These are phyloP conservation scores for roundworm (Caenorhabditis elegans) DNA, from an alignment of 1,140 invertebrate species.

Conservation along the genomic window WBcel235 BX284602.5:5023501-5024000, in stretches of 20 bases:
- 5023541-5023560: not conserved
- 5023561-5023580: not conserved
- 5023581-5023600: not conserved
- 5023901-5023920: constrained; percentile 65
- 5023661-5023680: too few relatives aligned
- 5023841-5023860: constrained; percentile 64
- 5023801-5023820: constrained; percentile 24
- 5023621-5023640: not conserved
- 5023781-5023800: not conserved
- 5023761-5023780: not conserved
- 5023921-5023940: constrained; percentile 61
- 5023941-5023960: constrained; percentile 37
- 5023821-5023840: constrained; percentile 60
- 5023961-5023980: constrained; percentile 28
- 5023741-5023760: not conserved
- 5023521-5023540: not conserved
- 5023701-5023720: constrained; percentile 4
- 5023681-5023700: not conserved
- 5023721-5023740: not conserved
- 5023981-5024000: too few relatives aligned
- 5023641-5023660: too few relatives aligned
- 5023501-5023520: not conserved
- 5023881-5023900: constrained; percentile 66
- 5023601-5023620: not conserved
- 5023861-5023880: constrained; percentile 53